phyloP scores from a whole-genome alignment of 2,113 vertebrate genomes.

The Oreochromis spilurus region DNA sequence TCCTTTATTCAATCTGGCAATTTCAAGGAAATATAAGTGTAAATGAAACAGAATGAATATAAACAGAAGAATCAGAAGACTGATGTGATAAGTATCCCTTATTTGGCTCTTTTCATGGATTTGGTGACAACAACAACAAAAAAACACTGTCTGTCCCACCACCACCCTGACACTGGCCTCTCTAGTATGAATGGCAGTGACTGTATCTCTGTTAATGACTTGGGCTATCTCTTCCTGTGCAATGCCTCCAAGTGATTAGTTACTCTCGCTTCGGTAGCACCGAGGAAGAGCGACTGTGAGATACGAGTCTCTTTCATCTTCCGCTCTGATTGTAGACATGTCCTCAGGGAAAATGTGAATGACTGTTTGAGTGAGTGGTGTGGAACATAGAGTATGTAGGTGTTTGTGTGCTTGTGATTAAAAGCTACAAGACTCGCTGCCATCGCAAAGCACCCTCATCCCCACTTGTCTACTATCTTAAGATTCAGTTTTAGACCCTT shows the following conservation, averaged over 20 bases:
- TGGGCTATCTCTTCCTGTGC: slow-evolving; percentile 8
- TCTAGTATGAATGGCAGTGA: slow-evolving; percentile 35
- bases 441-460: neutral
- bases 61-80: neutral
- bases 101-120: neutral
- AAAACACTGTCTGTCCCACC: neutral
- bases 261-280: neutral
- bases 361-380: neutral
- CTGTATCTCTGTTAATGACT: slow-evolving; percentile 33
- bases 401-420: neutral
- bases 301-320: slow-evolving; percentile 49
- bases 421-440: neutral
- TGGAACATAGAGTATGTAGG: neutral
- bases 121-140: neutral
- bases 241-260: slow-evolving; percentile 15
- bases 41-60: neutral
- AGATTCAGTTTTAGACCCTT: neutral
- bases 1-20: neutral
- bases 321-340: slow-evolving; percentile 59
- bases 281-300: slow-evolving; percentile 28
- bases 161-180: neutral
- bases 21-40: neutral
- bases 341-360: slow-evolving; percentile 21
- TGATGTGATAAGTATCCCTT: neutral
- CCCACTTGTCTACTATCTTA: neutral